Evolutionary conservation across 2,797 vertebrate species (phyloP), one percentile per base, ranked within the genome.

Genomic region (Eidolon dupreanum): DNA sequence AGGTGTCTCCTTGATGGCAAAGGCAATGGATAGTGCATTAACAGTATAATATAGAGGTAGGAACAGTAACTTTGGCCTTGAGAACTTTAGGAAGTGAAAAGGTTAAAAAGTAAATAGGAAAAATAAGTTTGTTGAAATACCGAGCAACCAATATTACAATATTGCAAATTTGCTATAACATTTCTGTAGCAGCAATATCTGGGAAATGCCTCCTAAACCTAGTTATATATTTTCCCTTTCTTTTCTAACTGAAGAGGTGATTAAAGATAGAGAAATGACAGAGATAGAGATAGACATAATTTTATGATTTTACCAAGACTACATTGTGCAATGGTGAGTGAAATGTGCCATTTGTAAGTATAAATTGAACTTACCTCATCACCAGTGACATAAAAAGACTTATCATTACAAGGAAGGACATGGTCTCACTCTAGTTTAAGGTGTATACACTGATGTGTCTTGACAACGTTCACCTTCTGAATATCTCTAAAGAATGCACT

Each of bases 291-390:
- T 31, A 78, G 63, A 59, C 8, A 36, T 36, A 43, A 61, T 61
- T 84, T 55, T 81, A n/a, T 86, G 20, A 86, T 93, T 94, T 74
- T 20, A 75, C 55, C 74, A 85, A 53, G 49, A 63, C 46, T 77
- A 65, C 38, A 73, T 75, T 75, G 16, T 78, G 15, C 17, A 61
- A 3, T 66, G n/a, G 63, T 51, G 82, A 31, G 36, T 28, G 24
- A 84, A 88, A 73, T 92, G 24, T 68, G 17, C 49, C 51, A 68
- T 28, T 88, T 91, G 26, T 81, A 71, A 88, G 75, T 79, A 36
- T n/a, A 90, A 71, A 66, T 38, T 13, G 75, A 85, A 41, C 13
- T 88, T 74, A 51, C 8, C 22, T 92, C 61, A 93, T 81, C n/a
- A 61, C 6, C 6, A 9, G 26, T 66, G 77, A 93, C 46, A 38